Evolutionary conservation across 2,797 vertebrate genomes (phyloP).

Genomic region (Salmo trutta): DNA sequence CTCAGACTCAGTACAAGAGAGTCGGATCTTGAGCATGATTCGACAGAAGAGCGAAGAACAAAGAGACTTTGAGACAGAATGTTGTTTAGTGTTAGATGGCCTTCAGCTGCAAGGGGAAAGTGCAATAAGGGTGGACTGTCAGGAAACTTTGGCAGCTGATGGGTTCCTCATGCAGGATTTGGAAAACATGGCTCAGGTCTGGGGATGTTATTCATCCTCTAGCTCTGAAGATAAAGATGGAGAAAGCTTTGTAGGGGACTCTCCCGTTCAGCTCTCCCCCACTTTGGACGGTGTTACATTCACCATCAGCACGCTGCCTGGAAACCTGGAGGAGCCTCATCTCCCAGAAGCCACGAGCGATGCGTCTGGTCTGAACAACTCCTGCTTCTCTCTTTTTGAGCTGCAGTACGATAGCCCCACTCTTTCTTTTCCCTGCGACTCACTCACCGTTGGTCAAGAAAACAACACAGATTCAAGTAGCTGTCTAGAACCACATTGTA

Average conservation of each 20-base stretch:
- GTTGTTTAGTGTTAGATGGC: conserved; percentile 96
- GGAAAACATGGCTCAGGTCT: conserved; percentile 93
- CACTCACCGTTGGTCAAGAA: conserved; percentile 80
- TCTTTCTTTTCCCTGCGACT: conserved; percentile 80
- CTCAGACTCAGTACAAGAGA: conserved; percentile 98
- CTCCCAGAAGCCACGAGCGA: conserved; percentile 88
- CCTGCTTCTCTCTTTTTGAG: conserved; percentile 98
- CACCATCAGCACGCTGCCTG: conserved; percentile 83
- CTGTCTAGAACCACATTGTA: conserved; percentile 91
- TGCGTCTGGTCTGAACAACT: conserved; percentile 85
- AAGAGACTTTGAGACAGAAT: conserved; percentile 93
- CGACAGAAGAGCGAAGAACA: conserved; percentile 95
- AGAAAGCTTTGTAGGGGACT: conserved; percentile 94
- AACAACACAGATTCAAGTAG: conserved; percentile 89
- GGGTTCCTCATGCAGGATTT: conserved; percentile 92
- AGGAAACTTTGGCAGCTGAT: conserved; percentile 87
- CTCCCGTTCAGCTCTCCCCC: conserved; percentile 89
- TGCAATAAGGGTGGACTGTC: conserved; percentile 97
- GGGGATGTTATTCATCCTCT: conserved; percentile 96
- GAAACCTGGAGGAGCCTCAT: conserved; percentile 81
- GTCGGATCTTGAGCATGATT: conserved; percentile 99
- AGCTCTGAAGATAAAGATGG: conserved; percentile 95
- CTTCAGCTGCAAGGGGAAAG: conserved; percentile 96
- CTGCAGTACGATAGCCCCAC: conserved; percentile 96
- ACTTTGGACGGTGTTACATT: conserved; percentile 84